phyloP scores from a whole-genome alignment of 2,797 vertebrate species.

The Euphonia xanthogaster region DNA sequence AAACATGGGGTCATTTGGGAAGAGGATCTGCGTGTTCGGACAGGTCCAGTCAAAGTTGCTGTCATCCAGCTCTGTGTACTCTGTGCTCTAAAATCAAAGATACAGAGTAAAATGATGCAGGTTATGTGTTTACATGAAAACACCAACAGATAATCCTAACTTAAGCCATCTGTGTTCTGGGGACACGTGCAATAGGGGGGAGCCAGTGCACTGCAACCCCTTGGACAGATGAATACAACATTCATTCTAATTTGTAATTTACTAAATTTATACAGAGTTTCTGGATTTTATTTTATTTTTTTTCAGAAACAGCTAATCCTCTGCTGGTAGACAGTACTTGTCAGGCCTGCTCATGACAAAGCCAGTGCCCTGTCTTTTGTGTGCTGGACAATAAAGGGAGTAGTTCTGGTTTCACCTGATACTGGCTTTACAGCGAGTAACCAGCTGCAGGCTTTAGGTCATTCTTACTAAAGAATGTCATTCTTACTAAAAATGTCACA shows the following conservation, averaged over 20 bases:
- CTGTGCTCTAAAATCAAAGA: constrained; percentile 72
- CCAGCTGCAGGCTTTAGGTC: not conserved
- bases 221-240: not conserved
- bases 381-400: not conserved
- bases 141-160: not conserved
- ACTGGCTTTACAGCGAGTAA: accelerated
- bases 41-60: constrained; percentile 98
- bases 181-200: accelerated
- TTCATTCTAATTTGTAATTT: not conserved
- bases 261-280: not conserved
- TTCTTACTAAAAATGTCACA: not conserved
- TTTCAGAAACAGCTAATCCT: not conserved
- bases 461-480: not conserved
- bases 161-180: not conserved
- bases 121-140: not conserved
- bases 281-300: not conserved
- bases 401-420: not conserved
- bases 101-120: not conserved
- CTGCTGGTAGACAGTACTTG: not conserved
- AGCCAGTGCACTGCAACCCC: not conserved
- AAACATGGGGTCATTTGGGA: constrained; percentile 92
- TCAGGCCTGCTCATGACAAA: not conserved
- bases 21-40: constrained; percentile 95
- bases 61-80: constrained; percentile 89
- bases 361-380: not conserved